phyloP scores from a whole-genome alignment of 2,113 vertebrate species.

The Hiodon alosoides region DNA sequence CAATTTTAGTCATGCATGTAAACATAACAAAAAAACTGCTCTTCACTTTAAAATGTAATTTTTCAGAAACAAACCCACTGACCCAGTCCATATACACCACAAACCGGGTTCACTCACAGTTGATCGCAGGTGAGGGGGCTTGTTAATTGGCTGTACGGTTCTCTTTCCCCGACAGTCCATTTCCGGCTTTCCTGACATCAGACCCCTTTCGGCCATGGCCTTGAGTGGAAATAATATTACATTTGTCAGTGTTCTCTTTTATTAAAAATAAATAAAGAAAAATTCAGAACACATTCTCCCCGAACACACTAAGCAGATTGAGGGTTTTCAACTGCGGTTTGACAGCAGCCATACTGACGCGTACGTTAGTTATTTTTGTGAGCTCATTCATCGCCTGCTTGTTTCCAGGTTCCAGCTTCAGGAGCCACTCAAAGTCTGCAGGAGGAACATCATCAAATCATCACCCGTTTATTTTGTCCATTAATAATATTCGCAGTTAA shows the following conservation, averaged over 20 bases:
- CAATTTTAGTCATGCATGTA: too few species aligned
- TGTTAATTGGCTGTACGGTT: constrained; percentile 65
- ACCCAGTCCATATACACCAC: not conserved
- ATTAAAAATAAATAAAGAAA: too few species aligned
- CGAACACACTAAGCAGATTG: too few species aligned
- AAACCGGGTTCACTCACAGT: constrained; percentile 65
- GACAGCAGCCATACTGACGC: constrained; percentile 21
- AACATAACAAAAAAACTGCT: too few species aligned
- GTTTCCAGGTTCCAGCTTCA: constrained; percentile 91
- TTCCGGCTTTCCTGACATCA: constrained; percentile 42
- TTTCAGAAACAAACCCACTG: not conserved
- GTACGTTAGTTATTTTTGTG: constrained; percentile 76
- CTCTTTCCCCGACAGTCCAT: constrained; percentile 55
- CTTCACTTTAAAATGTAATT: not conserved
- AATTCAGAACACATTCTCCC: too few species aligned
- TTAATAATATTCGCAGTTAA: not conserved
- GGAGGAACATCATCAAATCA: constrained; percentile 23
- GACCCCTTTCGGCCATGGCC: constrained; percentile 59
- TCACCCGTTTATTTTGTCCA: not conserved
- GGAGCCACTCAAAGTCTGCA: constrained; percentile 82
- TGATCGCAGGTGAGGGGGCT: constrained; percentile 67
- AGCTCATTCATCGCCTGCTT: constrained; percentile 86
- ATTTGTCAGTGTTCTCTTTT: too few species aligned
- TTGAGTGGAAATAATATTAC: constrained; percentile 39
- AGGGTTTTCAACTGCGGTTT: too few species aligned